These are phyloP conservation scores for Carcinoscorpius rotundicauda DNA, from an alignment of 1,140 invertebrate genomes.

Conservation along the genomic window DNA sequence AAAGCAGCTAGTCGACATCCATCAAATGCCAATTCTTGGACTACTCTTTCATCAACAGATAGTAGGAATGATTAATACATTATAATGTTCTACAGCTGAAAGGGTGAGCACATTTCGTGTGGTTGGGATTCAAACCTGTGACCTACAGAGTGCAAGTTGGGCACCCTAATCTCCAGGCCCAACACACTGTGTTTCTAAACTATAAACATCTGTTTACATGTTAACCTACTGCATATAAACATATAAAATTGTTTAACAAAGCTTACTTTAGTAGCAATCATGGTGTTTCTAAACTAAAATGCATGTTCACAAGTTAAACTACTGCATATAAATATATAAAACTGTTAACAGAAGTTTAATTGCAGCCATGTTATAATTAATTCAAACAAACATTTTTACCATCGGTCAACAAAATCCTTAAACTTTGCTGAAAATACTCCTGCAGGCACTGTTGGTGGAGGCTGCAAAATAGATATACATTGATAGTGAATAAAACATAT, in stretches of 20 bases:
- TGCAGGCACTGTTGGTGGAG: slow-evolving; percentile 72
- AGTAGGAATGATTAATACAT: no score
- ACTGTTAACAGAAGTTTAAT: not conserved
- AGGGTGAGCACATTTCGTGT: no score
- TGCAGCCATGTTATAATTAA: not conserved
- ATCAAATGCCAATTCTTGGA: no score
- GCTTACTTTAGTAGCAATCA: not conserved
- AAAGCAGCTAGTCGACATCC: no score
- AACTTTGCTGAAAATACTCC: slow-evolving; percentile 83
- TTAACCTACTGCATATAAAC: no score
- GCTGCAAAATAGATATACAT: slow-evolving; percentile 31
- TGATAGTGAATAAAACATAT: not conserved
- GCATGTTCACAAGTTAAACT: not conserved
- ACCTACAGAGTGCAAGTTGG: no score
- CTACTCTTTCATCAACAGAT: no score
- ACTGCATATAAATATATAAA: not conserved
- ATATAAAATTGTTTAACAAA: not conserved
- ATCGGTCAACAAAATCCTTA: slow-evolving; percentile 90
- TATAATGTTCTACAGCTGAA: no score
- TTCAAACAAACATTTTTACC: slow-evolving; percentile 34
- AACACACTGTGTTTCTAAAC: no score
- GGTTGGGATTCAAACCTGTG: no score
- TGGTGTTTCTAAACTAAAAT: not conserved
- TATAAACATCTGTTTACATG: no score
- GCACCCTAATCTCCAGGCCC: no score